Evolutionary conservation across 2,888 invertebrate genomes (phyloP), one percentile per base, ranked within the genome.

Genomic region (Megalurothrips usitatus): DNA sequence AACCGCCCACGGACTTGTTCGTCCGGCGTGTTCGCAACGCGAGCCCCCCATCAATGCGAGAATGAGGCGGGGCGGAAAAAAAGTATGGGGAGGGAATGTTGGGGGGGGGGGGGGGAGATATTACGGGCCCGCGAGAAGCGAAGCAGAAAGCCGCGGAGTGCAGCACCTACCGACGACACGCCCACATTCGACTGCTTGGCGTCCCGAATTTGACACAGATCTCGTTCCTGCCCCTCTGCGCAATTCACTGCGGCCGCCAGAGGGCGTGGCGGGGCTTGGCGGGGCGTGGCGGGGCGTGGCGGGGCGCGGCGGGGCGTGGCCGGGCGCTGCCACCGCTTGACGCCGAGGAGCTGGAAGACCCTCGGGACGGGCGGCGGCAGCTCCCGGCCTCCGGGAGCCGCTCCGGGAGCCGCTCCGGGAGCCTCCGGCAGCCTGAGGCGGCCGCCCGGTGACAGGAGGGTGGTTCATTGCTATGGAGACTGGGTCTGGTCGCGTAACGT

Each of bases 391-490:
- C n/a, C n/a, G n/a, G n/a, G n/a, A n/a, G n/a, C n/a, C n/a, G n/a
- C n/a, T n/a, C n/a, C n/a, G n/a, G n/a, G n/a, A n/a, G n/a, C n/a
- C n/a, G n/a, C n/a, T n/a, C n/a, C n/a, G n/a, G n/a, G n/a, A 17
- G 52, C 52, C 19, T 52, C 52, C 52, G 52, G 49, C 52, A 14
- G 52, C 52, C 52, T n/a, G 63, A 49, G 49, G 49, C 9, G 68
- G 23, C 68, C 68, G 23, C n/a, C 11, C 23, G 68, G 23, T 75
- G 68, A 75, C 68, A 75, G 68, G 68, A 23, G 68, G 68, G 68
- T 75, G 68, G 68, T 75, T 75, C 68, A 75, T 75, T 75, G 68
- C 68, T 19, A 58, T 58, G 58, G 58, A 58, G 68, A 75, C 17
- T 75, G 26, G 68, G 23, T 23, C 12, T 11, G 68, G 68, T 75